These are phyloP conservation scores for Tonatia bakeri DNA, from an alignment of 2,113 vertebrate species.

Conservation along the genomic window DNA sequence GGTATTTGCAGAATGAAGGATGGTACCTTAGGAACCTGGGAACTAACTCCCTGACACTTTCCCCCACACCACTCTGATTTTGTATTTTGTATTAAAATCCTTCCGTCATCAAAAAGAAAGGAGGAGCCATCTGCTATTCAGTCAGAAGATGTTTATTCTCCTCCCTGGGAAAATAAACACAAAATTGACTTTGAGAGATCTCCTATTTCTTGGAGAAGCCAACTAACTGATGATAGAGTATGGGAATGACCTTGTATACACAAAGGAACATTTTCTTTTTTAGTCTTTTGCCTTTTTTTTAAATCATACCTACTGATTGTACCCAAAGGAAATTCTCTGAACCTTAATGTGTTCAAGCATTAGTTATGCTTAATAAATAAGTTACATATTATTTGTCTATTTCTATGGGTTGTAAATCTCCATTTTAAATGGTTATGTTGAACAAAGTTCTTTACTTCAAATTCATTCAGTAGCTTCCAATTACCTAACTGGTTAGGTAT, in stretches of 20 bases:
- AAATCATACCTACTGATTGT: background rate
- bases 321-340: background rate
- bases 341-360: background rate
- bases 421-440: background rate
- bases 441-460: background rate
- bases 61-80: background rate
- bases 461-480: background rate
- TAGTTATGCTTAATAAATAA: background rate
- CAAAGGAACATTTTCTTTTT: background rate
- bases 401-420: background rate
- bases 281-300: background rate
- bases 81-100: background rate
- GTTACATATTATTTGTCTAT: background rate
- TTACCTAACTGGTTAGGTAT: background rate
- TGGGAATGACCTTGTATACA: background rate
- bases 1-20: background rate
- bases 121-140: background rate
- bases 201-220: background rate
- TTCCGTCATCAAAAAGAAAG: background rate
- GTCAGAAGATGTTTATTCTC: background rate
- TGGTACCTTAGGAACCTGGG: background rate
- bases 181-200: background rate
- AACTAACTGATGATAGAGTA: background rate
- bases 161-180: background rate
- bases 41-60: too few relatives aligned